These are phyloP conservation scores for Cherax destructor DNA, from an alignment of 1,140 invertebrate species.

Conservation along the genomic window DNA sequence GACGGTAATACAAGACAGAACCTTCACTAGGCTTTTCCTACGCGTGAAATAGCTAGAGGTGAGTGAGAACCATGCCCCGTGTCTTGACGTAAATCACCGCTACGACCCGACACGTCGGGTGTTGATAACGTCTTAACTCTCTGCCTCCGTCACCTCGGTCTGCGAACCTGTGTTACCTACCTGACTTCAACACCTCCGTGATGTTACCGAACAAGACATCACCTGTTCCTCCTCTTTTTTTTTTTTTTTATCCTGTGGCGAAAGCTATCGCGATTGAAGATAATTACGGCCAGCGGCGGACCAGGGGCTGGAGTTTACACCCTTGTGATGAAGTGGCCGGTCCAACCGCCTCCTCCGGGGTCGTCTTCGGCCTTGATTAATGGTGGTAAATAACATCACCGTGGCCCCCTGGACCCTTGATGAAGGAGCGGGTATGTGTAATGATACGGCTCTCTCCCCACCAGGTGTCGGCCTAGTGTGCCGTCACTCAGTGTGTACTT, in stretches of 20 bases:
- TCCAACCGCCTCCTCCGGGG: neutral
- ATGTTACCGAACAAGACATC: neutral
- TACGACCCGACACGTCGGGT: too few species aligned
- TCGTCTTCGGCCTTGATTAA: neutral
- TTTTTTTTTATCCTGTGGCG: neutral
- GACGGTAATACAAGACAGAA: too few species aligned
- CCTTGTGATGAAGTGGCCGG: neutral
- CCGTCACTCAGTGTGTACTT: too few species aligned
- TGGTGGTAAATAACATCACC: neutral
- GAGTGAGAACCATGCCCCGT: too few species aligned
- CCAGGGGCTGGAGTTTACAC: neutral
- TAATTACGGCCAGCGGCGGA: neutral
- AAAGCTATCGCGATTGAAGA: neutral
- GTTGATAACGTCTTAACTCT: too few species aligned
- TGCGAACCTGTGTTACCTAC: too few species aligned
- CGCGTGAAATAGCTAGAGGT: too few species aligned
- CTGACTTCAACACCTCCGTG: neutral
- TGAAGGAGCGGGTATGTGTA: neutral
- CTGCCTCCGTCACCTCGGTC: too few species aligned
- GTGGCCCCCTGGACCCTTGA: neutral
- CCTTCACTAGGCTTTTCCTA: too few species aligned
- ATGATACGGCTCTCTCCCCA: neutral
- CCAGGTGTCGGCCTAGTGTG: too few species aligned
- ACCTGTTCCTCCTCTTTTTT: neutral
- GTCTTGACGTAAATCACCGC: too few species aligned